These are phyloP conservation scores for Leptoclinus maculatus DNA, from an alignment of 2,797 vertebrate genomes.

Conservation along the genomic window DNA sequence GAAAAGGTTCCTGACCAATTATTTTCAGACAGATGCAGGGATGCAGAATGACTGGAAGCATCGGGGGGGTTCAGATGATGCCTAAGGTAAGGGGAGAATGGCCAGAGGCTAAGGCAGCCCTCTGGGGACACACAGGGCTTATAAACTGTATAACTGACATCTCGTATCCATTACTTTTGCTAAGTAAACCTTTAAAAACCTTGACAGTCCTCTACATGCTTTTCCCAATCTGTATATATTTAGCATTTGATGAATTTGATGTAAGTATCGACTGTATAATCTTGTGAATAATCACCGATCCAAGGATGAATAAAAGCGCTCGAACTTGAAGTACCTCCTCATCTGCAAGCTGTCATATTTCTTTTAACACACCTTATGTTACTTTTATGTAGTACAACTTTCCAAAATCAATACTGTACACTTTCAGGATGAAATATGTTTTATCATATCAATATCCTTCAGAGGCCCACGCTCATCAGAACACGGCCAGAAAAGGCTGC, in stretches of 20 bases:
- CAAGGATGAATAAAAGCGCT: conserved; percentile 70
- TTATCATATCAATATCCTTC: conserved; percentile 66
- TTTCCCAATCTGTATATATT: conserved; percentile 80
- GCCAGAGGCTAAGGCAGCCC: conserved; percentile 98
- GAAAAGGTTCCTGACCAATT: conserved; percentile 98
- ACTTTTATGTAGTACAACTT: conserved; percentile 73
- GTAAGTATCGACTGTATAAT: conserved; percentile 78
- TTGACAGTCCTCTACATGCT: conserved; percentile 92
- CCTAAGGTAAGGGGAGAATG: conserved; percentile 99
- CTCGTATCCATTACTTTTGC: conserved; percentile 99
- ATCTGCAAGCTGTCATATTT: conserved; percentile 72
- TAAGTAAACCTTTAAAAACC: conserved; percentile 99
- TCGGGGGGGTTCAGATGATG: conserved; percentile 96
- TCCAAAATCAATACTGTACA: conserved; percentile 70
- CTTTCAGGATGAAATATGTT: conserved; percentile 68
- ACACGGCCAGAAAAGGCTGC: conserved; percentile 16
- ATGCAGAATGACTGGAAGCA: conserved; percentile 99
- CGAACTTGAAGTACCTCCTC: conserved; percentile 50
- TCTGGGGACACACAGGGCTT: conserved; percentile 93
- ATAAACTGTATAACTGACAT: conserved; percentile 99
- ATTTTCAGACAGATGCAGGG: conserved; percentile 99
- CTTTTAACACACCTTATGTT: conserved; percentile 67
- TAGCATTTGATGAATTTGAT: conserved; percentile 90
- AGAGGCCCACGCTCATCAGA: conserved; percentile 40
- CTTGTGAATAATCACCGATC: conserved; percentile 76